Percentiles rank a stretch among this genome's conserved stretches.
These are phyloP conservation scores for Ispidina picta DNA, from an alignment of 2,797 vertebrate species.

Conservation along the genomic window DNA sequence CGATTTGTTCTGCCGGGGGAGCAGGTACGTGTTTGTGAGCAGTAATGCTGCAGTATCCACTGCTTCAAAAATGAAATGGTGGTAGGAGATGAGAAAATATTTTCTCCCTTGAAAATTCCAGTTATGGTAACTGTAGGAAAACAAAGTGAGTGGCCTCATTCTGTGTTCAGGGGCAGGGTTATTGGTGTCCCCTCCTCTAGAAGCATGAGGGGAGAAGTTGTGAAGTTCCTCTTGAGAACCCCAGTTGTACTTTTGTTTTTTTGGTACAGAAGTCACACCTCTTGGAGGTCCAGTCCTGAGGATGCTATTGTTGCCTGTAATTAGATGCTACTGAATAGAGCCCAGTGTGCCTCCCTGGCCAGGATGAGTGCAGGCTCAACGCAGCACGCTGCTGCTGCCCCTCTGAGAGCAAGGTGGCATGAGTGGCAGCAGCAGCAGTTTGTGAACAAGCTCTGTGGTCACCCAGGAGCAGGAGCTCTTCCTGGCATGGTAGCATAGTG, in stretches of 20 bases:
- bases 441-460: not conserved
- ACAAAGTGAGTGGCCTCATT: not conserved
- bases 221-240: not conserved
- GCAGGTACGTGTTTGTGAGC: conserved; percentile 12
- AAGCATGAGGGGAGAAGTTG: not conserved
- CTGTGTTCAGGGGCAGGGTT: not conserved
- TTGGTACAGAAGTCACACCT: not conserved
- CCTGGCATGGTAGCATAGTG: fast-evolving
- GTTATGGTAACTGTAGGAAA: not conserved
- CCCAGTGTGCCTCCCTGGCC: not conserved
- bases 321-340: not conserved
- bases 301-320: not conserved
- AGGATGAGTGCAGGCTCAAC: not conserved
- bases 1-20: conserved; percentile 11
- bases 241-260: not conserved
- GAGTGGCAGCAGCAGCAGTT: not conserved
- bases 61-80: not conserved
- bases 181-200: not conserved
- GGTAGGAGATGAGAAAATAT: not conserved
- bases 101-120: not conserved
- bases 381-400: not conserved
- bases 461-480: not conserved
- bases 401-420: not conserved
- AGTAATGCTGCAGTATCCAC: not conserved
- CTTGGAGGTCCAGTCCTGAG: not conserved